Base-by-base conservation (phyloP, 2,113 vertebrate genomes). In the Oryzias celebensis region DNA sequence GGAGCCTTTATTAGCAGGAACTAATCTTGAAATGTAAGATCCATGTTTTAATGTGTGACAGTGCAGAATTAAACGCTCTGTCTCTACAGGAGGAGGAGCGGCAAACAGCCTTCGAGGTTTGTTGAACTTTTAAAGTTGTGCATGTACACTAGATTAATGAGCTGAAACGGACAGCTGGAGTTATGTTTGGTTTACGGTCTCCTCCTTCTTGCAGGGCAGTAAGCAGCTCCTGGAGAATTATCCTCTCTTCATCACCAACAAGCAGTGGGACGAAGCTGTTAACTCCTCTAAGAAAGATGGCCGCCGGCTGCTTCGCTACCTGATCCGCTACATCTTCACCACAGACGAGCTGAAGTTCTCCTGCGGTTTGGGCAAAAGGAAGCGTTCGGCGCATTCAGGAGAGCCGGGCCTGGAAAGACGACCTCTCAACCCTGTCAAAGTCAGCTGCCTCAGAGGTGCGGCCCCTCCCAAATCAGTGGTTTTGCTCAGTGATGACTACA, bases 331-430 rank as follows among this genome's bases (percentile, higher is more conserved):
- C 80, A 94, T 99, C 90, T 99, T 99, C 93, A 96, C 95, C 79
- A 98, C 97, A 43, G 97, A 99, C 83, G 97, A 99, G 92, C 94
- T 99, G 82, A 99, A 99, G 92, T 99, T 98, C 93, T 99, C 97
- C 68, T 99, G 97, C 78, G 97, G 97, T 90, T 91, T 99, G 93
- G 97, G 97, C 24, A 99, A 99, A 92, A 95, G 97, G 93, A 98
- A 99, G 93, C 96, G 96, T 73, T 99, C 97, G 67, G 94, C 97
- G 88, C 96, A 98, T 93, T 95, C 95, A 83, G 96, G 94, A 89
- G 97, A 99, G 80, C 90, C 94, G 31, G 96, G 96, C 85, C 94
- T 96, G 69, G 96, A 98, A 93, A 95, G 97, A 90, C 94, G 96
- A 64, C 97, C 96, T 64, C 95, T 99, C 88, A 98, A 98, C 93